These are phyloP conservation scores for Magallana gigas DNA, from an alignment of 1,140 invertebrate species.

Conservation along the genomic window DNA sequence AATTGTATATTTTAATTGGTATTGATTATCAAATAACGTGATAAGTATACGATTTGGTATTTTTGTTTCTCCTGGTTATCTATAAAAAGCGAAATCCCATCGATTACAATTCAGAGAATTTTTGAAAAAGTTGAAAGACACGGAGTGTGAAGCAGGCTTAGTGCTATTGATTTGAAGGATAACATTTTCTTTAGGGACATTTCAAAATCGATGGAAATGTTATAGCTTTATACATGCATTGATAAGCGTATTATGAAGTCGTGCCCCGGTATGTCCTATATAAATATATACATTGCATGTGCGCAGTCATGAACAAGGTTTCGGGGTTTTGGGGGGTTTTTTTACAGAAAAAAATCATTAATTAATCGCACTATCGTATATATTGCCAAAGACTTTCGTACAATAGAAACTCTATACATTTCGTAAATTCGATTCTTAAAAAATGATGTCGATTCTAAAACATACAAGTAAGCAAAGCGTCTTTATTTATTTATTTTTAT, in stretches of 20 bases:
- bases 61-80: slow-evolving; percentile 5
- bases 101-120: neutral
- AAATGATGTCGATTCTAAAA: too few relatives aligned
- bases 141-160: neutral
- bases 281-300: too few relatives aligned
- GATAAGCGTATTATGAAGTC: neutral
- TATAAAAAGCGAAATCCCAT: neutral
- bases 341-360: neutral
- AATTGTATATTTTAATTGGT: slow-evolving; percentile 37
- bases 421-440: too few relatives aligned
- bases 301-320: too few relatives aligned
- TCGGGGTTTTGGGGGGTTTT: too few relatives aligned
- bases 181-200: slow-evolving; percentile 3
- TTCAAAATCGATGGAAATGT: slow-evolving; percentile 9
- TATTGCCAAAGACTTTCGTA: too few relatives aligned
- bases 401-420: too few relatives aligned
- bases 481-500: too few relatives aligned
- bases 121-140: neutral
- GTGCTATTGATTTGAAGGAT: slow-evolving; percentile 13
- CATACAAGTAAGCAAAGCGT: too few relatives aligned
- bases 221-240: neutral
- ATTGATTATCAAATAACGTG: slow-evolving; percentile 38
- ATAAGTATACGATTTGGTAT: slow-evolving; percentile 23
- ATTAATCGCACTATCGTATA: neutral
- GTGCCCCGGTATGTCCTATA: too few relatives aligned